phyloP scores from a whole-genome alignment of 2,113 vertebrate genomes.

The Picathartes gymnocephalus region DNA sequence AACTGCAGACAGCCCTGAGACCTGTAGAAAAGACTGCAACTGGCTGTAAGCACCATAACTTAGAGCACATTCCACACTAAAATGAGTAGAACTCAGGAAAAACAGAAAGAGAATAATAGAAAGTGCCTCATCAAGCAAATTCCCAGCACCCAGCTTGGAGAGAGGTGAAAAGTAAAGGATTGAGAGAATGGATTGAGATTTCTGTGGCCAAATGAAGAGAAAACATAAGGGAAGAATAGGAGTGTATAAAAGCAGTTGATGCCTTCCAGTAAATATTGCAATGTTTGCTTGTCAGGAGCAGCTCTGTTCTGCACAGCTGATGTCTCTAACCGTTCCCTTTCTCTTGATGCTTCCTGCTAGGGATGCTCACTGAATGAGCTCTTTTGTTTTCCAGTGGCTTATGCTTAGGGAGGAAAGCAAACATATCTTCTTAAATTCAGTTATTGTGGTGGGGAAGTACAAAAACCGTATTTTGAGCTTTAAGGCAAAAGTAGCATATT shows the following conservation, averaged over 20 bases:
- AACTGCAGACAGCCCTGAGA: constrained; percentile 22
- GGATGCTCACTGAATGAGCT: not conserved
- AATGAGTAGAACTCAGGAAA: not conserved
- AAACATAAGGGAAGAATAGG: not conserved
- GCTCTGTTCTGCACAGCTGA: not conserved
- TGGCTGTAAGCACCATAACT: not conserved
- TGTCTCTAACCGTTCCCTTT: not conserved
- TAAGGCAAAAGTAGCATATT: not conserved
- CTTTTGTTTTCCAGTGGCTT: not conserved
- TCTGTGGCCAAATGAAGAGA: not conserved
- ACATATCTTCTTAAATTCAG: not conserved
- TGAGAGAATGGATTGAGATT: not conserved
- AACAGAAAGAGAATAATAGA: constrained; percentile 10
- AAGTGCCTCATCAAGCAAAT: not conserved
- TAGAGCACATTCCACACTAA: not conserved
- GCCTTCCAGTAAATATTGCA: constrained; percentile 7
- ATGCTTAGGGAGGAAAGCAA: not conserved
- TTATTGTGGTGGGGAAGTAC: not conserved
- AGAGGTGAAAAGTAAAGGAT: not conserved
- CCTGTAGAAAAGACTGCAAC: constrained; percentile 26
- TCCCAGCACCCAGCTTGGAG: not conserved
- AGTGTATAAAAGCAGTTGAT: not conserved
- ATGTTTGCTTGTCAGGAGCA: not conserved
- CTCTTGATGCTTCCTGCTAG: not conserved
- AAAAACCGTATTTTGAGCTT: not conserved